Conservation (phyloP, 1,140 invertebrate species). For the Phenacoccus solenopsis region DNA sequence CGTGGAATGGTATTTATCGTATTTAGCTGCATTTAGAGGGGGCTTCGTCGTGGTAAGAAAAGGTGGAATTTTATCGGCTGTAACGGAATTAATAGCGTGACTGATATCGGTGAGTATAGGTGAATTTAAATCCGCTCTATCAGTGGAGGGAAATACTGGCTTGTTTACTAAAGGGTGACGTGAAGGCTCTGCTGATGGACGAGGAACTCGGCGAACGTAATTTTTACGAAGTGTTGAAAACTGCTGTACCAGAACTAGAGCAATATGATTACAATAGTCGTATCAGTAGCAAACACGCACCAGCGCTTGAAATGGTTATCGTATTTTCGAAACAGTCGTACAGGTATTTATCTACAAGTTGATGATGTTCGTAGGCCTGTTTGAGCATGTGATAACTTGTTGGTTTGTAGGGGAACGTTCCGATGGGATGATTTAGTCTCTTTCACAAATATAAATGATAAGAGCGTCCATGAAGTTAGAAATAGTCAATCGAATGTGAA, state of each 20-base stretch:
- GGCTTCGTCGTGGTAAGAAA: conserved; percentile 63
- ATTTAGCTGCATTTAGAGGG: conserved; percentile 62
- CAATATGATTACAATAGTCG: neutral
- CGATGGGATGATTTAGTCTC: no score
- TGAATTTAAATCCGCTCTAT: conserved; percentile 17
- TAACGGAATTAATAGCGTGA: no score
- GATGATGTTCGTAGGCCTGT: no score
- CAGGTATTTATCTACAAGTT: no score
- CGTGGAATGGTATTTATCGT: conserved; percentile 64
- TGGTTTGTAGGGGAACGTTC: no score
- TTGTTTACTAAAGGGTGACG: neutral
- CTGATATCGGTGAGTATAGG: no score
- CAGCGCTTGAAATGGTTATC: neutral
- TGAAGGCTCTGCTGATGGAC: conserved; percentile 8
- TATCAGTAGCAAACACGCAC: neutral
- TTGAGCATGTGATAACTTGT: no score
- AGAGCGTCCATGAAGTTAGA: no score
- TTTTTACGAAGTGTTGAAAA: neutral
- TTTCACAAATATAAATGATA: no score
- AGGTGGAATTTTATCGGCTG: neutral
- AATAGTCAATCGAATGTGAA: conserved; percentile 33
- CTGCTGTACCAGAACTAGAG: neutral
- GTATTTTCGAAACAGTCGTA: neutral
- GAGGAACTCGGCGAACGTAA: neutral
- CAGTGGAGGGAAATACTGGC: neutral